phyloP scores from a whole-genome alignment of 2,113 vertebrate genomes.

The Arothron firmamentum region DNA sequence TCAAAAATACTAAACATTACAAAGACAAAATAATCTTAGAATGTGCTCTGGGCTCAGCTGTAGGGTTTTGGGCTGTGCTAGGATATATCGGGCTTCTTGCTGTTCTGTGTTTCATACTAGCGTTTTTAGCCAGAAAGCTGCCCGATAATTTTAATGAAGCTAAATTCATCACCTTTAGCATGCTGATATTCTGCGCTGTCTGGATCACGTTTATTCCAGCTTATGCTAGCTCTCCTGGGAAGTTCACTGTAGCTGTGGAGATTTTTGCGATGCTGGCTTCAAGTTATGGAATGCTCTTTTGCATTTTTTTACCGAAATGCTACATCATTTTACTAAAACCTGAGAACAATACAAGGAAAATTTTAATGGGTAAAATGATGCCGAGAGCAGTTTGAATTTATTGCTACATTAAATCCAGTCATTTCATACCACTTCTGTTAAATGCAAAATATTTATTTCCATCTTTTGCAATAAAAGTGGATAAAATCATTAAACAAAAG shows the following conservation, averaged over 20 bases:
- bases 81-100: conserved; percentile 71
- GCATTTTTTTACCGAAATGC: conserved; percentile 75
- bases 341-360: conserved; percentile 72
- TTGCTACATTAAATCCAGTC: not conserved
- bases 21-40: conserved; percentile 70
- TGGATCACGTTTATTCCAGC: conserved; percentile 62
- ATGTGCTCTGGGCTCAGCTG: conserved; percentile 65
- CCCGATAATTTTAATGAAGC: conserved; percentile 74
- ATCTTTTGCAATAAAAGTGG: too few species aligned
- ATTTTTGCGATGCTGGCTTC: conserved; percentile 77
- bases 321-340: conserved; percentile 74
- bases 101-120: conserved; percentile 66
- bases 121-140: conserved; percentile 69
- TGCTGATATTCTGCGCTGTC: conserved; percentile 57
- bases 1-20: conserved; percentile 64
- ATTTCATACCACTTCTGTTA: not conserved
- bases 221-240: conserved; percentile 74
- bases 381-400: conserved; percentile 19
- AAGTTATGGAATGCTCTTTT: conserved; percentile 71
- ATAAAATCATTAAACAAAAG: not conserved
- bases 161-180: conserved; percentile 73
- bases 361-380: conserved; percentile 63
- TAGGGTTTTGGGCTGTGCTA: conserved; percentile 72
- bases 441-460: too few species aligned
- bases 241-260: conserved; percentile 74